Base-by-base conservation (phyloP, 2,888 invertebrate species). In the Acleris literana region DNA sequence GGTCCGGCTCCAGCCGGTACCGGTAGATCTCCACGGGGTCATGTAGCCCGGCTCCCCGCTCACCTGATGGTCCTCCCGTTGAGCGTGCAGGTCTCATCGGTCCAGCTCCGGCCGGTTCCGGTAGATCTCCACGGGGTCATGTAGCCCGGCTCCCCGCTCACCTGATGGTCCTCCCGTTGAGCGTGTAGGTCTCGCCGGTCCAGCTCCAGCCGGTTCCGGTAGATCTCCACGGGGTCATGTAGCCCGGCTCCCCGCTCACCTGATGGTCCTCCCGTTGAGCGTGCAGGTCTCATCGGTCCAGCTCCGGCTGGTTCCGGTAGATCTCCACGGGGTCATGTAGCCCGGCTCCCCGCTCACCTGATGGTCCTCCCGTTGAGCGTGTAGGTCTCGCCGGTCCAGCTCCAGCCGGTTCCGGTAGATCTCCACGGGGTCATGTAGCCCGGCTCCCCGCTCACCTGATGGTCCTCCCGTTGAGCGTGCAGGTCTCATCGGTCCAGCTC, bases 401-500 rank as follows among this genome's bases (percentile, higher is more conserved):
- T 81, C 79, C 0, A 83, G 55, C 4, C 83, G 82, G 16, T 85
- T 77, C 0, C 86, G 54, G 76, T 78, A 82, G 68, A 81, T 81
- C 4, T 87, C 88, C 0, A 84, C 70, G 0, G 70, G 0, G 85
- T 0, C 84, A 81, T 81, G 81, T 82, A 84, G 69, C 88, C 87
- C 0, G 88, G 70, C 11, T 88, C 85, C 0, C 83, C 54, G 0
- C 78, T 33, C 33, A 64, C 64, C 60, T 68, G 1, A 93, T 91
- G 0, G 92, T 93, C 1, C 92, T 68, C 0, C 93, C 93, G 68
- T 92, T 92, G 0, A 92, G 68, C 0, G 93, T 93, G 69, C 92
- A 93, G 20, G 20, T 20, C 22, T 1, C 79, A 76, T 6, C 89
- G 70, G 43, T 80, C 68, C 3, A 79, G 64, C n/a, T 81, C 79